Evolutionary conservation across 2,113 vertebrate genomes (phyloP).

Genomic region (Lepus americanus): DNA sequence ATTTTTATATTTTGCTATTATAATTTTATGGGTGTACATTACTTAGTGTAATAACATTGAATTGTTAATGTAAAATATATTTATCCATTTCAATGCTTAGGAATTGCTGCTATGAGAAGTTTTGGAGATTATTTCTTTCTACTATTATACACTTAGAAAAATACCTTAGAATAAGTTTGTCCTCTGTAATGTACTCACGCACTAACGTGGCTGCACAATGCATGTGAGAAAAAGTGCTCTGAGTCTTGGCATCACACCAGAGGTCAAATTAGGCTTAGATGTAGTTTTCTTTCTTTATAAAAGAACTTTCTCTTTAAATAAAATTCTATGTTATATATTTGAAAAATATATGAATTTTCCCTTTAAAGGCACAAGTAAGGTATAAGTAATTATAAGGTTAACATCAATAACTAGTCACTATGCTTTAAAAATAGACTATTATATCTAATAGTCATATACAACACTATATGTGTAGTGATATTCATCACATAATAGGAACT

Average conservation of each 20-base stretch:
- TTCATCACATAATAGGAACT: neutral
- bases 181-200: neutral
- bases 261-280: neutral
- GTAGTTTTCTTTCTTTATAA: constrained; percentile 5
- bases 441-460: neutral
- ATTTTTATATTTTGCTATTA: neutral
- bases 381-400: neutral
- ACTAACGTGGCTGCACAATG: neutral
- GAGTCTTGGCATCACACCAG: neutral
- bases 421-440: neutral
- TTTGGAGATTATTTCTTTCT: neutral
- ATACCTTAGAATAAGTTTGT: neutral
- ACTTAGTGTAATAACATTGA: neutral
- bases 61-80: neutral
- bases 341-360: neutral
- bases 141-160: neutral
- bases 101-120: neutral
- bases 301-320: neutral
- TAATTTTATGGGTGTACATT: neutral
- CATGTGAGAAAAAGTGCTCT: neutral
- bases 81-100: neutral
- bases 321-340: neutral
- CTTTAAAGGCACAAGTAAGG: neutral
- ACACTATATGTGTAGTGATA: neutral
- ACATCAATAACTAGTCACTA: neutral